Evolutionary conservation across 2,888 invertebrate genomes (phyloP).

Genomic region (Lithophane leautieri): DNA sequence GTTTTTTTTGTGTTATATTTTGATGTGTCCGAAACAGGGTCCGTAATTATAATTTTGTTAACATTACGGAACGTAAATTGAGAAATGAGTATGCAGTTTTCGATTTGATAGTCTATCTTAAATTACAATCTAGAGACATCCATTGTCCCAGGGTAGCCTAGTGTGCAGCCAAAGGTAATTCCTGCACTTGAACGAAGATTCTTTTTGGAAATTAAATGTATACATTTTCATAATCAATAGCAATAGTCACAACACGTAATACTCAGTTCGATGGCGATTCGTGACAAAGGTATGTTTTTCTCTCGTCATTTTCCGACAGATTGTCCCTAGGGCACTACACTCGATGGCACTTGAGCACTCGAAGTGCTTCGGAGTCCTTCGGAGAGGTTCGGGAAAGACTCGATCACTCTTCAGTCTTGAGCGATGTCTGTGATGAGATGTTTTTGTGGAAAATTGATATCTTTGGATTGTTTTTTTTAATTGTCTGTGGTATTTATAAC

Average conservation of each 20-base stretch:
- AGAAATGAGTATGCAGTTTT: neutral
- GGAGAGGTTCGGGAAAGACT: constrained; percentile 66
- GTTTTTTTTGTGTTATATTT: neutral
- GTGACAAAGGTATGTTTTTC: constrained; percentile 82
- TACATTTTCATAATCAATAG: constrained; percentile 1
- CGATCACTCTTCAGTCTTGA: constrained; percentile 63
- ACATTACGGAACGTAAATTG: neutral
- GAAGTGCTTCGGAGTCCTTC: constrained; percentile 63
- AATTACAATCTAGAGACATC: neutral
- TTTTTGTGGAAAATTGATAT: constrained; percentile 59
- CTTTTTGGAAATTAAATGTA: neutral
- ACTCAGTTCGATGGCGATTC: constrained; percentile 67
- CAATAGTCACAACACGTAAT: constrained; percentile 59
- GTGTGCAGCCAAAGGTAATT: neutral
- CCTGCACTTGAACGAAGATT: neutral
- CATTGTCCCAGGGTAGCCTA: neutral
- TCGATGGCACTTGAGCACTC: constrained; percentile 67
- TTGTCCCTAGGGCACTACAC: constrained; percentile 72
- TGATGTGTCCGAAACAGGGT: neutral
- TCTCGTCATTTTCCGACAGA: constrained; percentile 83
- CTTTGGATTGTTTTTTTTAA: constrained; percentile 29
- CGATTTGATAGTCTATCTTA: neutral
- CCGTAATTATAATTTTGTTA: neutral
- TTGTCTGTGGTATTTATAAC: neutral
- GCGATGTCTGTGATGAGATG: constrained; percentile 54